Conservation (phyloP, 2,797 vertebrate genomes). For the Meda fulgida region DNA sequence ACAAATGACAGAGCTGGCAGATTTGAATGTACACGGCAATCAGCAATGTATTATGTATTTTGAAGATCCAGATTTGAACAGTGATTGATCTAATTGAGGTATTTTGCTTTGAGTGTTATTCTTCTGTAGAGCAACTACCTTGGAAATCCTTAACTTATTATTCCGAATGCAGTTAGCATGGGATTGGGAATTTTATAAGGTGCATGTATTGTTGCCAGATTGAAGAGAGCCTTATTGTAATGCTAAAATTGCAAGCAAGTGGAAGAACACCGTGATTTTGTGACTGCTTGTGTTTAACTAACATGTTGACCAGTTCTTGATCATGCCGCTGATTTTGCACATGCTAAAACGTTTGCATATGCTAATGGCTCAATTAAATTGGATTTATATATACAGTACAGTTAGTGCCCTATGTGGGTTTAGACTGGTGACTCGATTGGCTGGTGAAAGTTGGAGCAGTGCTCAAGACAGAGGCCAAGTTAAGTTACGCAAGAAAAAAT, state of each 20-base stretch:
- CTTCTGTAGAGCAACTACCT: slow-evolving; percentile 30
- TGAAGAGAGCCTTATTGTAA: slow-evolving; percentile 34
- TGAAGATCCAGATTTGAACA: slow-evolving; percentile 36
- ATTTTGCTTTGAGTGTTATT: slow-evolving; percentile 41
- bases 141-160: slow-evolving; percentile 30
- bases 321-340: slow-evolving; percentile 38
- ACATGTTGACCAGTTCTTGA: slow-evolving; percentile 11
- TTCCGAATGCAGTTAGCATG: slow-evolving; percentile 48
- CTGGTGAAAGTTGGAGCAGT: slow-evolving; percentile 23
- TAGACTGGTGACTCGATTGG: slow-evolving; percentile 16
- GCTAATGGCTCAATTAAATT: slow-evolving; percentile 43
- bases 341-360: slow-evolving; percentile 38
- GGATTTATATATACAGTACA: slow-evolving; percentile 76
- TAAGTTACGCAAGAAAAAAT: slow-evolving; percentile 9
- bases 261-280: slow-evolving; percentile 5
- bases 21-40: slow-evolving; percentile 55
- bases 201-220: slow-evolving; percentile 44
- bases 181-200: slow-evolving; percentile 33
- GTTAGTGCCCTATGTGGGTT: slow-evolving; percentile 61
- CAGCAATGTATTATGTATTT: slow-evolving; percentile 39
- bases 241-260: slow-evolving; percentile 25
- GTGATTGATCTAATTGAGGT: slow-evolving; percentile 30
- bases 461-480: neutral
- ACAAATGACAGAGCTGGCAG: slow-evolving; percentile 43
- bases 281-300: neutral